Conservation (phyloP, 2,888 invertebrate genomes). For the Lucinisca nassula region DNA sequence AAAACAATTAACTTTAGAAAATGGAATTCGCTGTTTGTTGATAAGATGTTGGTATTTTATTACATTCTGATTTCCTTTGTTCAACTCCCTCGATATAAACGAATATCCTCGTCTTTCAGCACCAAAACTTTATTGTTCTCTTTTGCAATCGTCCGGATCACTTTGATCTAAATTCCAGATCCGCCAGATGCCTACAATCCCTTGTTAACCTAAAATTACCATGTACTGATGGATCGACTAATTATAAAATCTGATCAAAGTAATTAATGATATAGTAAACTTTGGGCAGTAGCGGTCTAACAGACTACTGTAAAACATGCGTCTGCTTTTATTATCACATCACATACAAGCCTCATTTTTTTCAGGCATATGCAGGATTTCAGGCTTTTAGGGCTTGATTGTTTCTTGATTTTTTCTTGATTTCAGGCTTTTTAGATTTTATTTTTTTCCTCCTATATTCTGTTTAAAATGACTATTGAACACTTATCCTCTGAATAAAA, state of each 20-base stretch:
- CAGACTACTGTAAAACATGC: no score
- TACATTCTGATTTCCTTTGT: neutral
- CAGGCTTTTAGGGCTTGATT: no score
- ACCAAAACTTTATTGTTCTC: constrained; percentile 1
- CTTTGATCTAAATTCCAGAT: constrained; percentile 12
- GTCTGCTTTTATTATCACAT: no score
- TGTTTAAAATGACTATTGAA: no score
- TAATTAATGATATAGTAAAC: neutral
- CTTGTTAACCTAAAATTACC: neutral
- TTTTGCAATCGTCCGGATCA: constrained; percentile 11
- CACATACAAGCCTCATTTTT: no score
- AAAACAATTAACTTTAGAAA: neutral
- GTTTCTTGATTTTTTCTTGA: no score
- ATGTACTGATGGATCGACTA: constrained; percentile 3
- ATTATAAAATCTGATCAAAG: neutral
- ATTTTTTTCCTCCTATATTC: no score
- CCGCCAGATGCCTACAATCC: neutral
- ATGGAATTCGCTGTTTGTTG: neutral
- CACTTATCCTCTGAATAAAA: no score
- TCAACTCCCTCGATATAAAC: neutral
- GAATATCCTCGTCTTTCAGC: constrained; percentile 5
- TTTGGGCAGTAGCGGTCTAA: neutral
- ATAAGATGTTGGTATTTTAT: neutral
- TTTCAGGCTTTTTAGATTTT: no score
- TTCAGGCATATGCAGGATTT: no score